These are phyloP conservation scores for Hemichromis elongatus DNA, from an alignment of 2,113 vertebrate genomes.

Conservation along the genomic window DNA sequence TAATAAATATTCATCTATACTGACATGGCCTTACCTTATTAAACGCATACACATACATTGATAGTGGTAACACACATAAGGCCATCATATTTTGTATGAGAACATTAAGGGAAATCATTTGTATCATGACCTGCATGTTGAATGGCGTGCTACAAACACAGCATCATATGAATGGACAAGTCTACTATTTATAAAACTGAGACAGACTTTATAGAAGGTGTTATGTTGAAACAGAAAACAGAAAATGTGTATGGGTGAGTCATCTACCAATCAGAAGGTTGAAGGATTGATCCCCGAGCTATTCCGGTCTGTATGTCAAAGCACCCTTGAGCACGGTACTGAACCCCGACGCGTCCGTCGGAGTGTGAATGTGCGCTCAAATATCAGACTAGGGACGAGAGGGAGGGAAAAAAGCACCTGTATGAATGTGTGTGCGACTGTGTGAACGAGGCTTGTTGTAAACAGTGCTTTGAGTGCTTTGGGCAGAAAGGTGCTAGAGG, in stretches of 20 bases:
- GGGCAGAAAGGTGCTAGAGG: too few species aligned
- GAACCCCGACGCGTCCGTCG: not conserved
- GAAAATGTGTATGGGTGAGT: not conserved
- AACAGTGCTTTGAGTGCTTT: not conserved
- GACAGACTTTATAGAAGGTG: not conserved
- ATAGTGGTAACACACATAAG: not conserved
- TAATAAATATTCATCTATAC: not conserved
- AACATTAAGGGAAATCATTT: not conserved
- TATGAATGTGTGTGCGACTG: not conserved
- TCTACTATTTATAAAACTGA: not conserved
- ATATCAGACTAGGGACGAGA: accelerated
- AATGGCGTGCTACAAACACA: too few species aligned
- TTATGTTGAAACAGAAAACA: not conserved
- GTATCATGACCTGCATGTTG: not conserved
- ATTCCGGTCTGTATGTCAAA: not conserved
- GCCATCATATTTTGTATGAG: not conserved
- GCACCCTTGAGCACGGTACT: not conserved
- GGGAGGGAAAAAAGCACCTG: not conserved
- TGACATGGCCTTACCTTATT: not conserved
- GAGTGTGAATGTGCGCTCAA: not conserved
- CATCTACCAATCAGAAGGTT: not conserved
- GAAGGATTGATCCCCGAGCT: not conserved
- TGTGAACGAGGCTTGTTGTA: not conserved
- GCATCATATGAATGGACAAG: too few species aligned
- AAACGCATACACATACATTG: not conserved